Evolutionary conservation across 2,888 invertebrate species (phyloP).

Genomic region (Cosmia pyralina): DNA sequence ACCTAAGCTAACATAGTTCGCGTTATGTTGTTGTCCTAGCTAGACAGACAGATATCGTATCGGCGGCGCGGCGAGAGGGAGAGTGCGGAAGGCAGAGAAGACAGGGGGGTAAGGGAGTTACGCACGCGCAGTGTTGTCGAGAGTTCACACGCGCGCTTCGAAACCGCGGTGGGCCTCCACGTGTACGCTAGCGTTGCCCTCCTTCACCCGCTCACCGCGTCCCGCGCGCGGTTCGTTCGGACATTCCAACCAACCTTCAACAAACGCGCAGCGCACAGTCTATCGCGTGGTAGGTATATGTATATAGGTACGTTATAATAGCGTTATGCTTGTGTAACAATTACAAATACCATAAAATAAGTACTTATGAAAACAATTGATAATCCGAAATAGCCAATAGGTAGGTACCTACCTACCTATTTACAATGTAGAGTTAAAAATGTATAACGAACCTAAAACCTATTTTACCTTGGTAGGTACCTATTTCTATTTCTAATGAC

Average conservation of each 20-base stretch:
- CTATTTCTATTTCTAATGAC: background rate
- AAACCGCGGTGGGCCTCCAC: conserved; percentile 91
- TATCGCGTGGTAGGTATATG: conserved; percentile 68
- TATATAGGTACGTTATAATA: conserved; percentile 57
- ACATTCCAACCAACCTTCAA: conserved; percentile 83
- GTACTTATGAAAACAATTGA: conserved; percentile 33
- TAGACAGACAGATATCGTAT: conserved; percentile 79
- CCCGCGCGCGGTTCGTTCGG: conserved; percentile 70
- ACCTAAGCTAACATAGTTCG: conserved; percentile 77
- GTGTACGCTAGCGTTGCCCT: conserved; percentile 78
- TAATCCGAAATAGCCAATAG: conserved; percentile 10
- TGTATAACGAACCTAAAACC: background rate
- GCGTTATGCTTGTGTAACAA: conserved; percentile 62
- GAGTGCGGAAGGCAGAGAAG: conserved; percentile 78
- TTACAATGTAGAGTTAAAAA: background rate
- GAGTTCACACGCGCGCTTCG: conserved; percentile 87
- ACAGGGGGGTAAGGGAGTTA: conserved; percentile 72
- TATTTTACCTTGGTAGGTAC: background rate
- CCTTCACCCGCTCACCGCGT: conserved; percentile 66
- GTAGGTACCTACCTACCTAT: too few species aligned
- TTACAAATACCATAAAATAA: conserved; percentile 36
- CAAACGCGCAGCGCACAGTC: conserved; percentile 80
- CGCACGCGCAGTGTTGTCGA: conserved; percentile 86
- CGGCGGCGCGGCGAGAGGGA: conserved; percentile 76
- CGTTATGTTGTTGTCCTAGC: conserved; percentile 80